Base-by-base conservation (phyloP, 2,113 vertebrate species). In the Micronycteris hirsuta region DNA sequence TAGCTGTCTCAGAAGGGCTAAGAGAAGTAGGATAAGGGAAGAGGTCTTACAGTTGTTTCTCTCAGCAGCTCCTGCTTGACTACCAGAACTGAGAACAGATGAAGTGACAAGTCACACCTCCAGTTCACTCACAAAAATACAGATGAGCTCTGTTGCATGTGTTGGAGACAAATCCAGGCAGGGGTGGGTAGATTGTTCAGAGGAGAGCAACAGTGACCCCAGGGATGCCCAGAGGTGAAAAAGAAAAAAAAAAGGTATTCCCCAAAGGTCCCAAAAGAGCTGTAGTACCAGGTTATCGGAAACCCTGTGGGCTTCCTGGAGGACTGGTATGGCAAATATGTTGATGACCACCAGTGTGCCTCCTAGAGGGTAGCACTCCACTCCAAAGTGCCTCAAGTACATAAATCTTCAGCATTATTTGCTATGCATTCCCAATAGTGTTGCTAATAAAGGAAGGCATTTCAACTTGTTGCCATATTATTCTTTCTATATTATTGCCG, bases 321-420 rank as follows among this genome's bases (percentile, higher is more conserved):
- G 19, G 13, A 17, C 3, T 15, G 0, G 0, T 22, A 8, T 56
- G 74, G 54, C 54, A 68, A 63, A 36, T 83, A 5, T 1, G 1
- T 2, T 22, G 28, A 70, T 0, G 9, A 6, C 47, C 36, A 36
- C 28, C 12, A 12, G 31, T 31, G 12, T 4, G 0, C 12, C 14
- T 43, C 63, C 24, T 33, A 45, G 33, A 74, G 38, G 33, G 54
- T 11, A 4, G 26, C 41, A 38, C 76, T 63, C 26, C 31, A n/a
- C 45, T 49, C 31, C 31, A 52, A 52, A 3, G 9, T 7, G 9
- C 74, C 47, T 77, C 4, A 20, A 49, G 4, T 10, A 77, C 31
- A 33, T 67, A 83, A 65, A 26, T 68, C 33, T 77, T 77, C 14
- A 33, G 49, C 19, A 67, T 84, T 24, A 49, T 31, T 84, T 67